A percentile compares a stretch with the other conserved stretches of the same genome.
Conservation (phyloP, 2,888 invertebrate genomes). For the Synergus gifuensis region DNA sequence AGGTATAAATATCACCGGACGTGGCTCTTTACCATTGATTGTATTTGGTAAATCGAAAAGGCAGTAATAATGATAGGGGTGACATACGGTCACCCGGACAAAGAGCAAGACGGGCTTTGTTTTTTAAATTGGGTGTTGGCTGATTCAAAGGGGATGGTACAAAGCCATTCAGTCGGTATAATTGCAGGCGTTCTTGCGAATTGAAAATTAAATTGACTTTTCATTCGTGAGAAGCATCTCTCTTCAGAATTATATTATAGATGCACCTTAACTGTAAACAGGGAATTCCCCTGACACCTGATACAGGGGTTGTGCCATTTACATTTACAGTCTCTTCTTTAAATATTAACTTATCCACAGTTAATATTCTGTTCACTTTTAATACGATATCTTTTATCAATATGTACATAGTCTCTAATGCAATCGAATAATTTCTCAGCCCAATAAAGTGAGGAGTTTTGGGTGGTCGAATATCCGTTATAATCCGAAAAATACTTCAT, state of each 20-base stretch:
- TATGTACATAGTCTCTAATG: neutral
- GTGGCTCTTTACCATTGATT: slow-evolving; percentile 60
- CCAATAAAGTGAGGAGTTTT: slow-evolving; percentile 51
- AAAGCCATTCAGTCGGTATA: slow-evolving; percentile 54
- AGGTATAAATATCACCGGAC: slow-evolving; percentile 45
- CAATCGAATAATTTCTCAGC: slow-evolving; percentile 51
- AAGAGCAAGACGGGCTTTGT: slow-evolving; percentile 58
- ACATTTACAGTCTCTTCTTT: too few species aligned
- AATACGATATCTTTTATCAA: too few species aligned
- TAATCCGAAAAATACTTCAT: slow-evolving; percentile 66
- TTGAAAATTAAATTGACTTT: slow-evolving; percentile 60
- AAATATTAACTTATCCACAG: too few species aligned
- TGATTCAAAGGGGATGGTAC: slow-evolving; percentile 55
- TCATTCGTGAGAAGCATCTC: slow-evolving; percentile 48
- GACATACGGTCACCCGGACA: slow-evolving; percentile 58
- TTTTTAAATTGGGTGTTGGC: slow-evolving; percentile 60
- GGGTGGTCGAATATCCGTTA: slow-evolving; percentile 55
- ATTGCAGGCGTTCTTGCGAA: slow-evolving; percentile 55
- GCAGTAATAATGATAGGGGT: slow-evolving; percentile 55
- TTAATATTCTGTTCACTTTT: too few species aligned
- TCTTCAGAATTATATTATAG: neutral
- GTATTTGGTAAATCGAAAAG: slow-evolving; percentile 62
- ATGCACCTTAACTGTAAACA: too few species aligned
- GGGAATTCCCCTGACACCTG: too few species aligned
- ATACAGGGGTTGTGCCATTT: too few species aligned